Evolutionary conservation across 2,113 vertebrate genomes (phyloP).

Genomic region (Leuciscus idus): DNA sequence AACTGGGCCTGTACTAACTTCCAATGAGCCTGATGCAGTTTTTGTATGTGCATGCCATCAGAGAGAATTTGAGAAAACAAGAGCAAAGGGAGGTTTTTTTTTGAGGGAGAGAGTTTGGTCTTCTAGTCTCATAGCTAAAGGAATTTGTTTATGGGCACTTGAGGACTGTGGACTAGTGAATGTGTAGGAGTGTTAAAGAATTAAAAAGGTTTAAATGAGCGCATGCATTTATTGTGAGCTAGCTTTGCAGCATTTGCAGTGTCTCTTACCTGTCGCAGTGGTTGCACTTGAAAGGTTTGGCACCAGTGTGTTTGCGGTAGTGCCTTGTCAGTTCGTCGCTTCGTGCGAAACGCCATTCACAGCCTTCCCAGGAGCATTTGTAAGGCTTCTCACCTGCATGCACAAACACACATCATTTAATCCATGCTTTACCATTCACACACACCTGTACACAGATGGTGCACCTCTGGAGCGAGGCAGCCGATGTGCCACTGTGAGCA

Average conservation of each 20-base stretch:
- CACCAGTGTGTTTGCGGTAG: slow-evolving; percentile 99
- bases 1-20: slow-evolving; percentile 45
- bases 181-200: background rate
- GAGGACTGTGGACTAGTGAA: background rate
- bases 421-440: slow-evolving; percentile 10
- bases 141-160: slow-evolving; percentile 30
- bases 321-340: slow-evolving; percentile 99
- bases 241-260: background rate
- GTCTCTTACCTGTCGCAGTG: slow-evolving; percentile 95
- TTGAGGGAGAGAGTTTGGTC: slow-evolving; percentile 42
- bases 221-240: background rate
- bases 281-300: slow-evolving; percentile 99
- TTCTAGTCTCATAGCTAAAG: slow-evolving; percentile 39
- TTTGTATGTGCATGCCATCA: slow-evolving; percentile 27
- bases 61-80: slow-evolving; percentile 35
- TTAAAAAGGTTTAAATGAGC: slow-evolving; percentile 4
- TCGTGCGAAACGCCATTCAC: slow-evolving; percentile 99
- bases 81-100: background rate
- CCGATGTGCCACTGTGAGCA: slow-evolving; percentile 17
- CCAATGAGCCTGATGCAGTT: slow-evolving; percentile 33
- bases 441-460: slow-evolving; percentile 43
- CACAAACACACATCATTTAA: slow-evolving; percentile 42
- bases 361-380: slow-evolving; percentile 99
- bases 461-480: slow-evolving; percentile 29
- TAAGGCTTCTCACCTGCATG: slow-evolving; percentile 95